Conservation (phyloP, 1,140 invertebrate genomes). For the Pectinophora gossypiella region DNA sequence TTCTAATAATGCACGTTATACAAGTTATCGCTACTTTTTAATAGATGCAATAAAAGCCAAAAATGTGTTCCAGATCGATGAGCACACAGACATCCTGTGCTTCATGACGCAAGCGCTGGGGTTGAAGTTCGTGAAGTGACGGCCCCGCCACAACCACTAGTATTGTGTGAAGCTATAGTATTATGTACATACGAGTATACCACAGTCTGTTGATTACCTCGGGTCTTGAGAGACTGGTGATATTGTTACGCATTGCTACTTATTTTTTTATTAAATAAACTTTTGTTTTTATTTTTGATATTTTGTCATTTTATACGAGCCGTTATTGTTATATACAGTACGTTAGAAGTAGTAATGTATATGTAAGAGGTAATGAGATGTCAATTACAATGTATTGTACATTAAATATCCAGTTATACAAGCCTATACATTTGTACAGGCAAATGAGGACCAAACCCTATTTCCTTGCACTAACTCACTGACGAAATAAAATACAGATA, state of each 20-base stretch:
- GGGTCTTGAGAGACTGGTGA: conserved; percentile 57
- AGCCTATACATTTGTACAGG: too few species aligned
- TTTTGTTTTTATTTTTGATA: conserved; percentile 63
- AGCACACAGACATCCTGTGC: conserved; percentile 90
- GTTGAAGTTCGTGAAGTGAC: conserved; percentile 78
- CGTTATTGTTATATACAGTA: too few species aligned
- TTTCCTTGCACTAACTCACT: too few species aligned
- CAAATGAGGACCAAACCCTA: too few species aligned
- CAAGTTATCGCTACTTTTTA: too few species aligned
- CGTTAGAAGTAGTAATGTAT: too few species aligned
- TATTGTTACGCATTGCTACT: conserved; percentile 69
- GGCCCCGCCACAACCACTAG: conserved; percentile 34
- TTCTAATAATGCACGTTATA: too few species aligned
- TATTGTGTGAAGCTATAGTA: conserved; percentile 36
- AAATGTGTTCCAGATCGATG: conserved; percentile 85
- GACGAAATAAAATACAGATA: too few species aligned
- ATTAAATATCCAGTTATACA: too few species aligned
- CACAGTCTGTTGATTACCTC: conserved; percentile 54
- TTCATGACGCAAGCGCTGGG: conserved; percentile 89
- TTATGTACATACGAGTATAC: conserved; percentile 58
- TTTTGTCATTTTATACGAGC: not conserved
- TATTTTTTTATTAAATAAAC: conserved; percentile 63
- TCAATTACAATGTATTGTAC: too few species aligned
- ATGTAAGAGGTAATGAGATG: too few species aligned
- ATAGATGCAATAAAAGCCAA: not conserved